Evolutionary conservation across 2,888 invertebrate genomes (phyloP).

Genomic region (Molanna angustata): DNA sequence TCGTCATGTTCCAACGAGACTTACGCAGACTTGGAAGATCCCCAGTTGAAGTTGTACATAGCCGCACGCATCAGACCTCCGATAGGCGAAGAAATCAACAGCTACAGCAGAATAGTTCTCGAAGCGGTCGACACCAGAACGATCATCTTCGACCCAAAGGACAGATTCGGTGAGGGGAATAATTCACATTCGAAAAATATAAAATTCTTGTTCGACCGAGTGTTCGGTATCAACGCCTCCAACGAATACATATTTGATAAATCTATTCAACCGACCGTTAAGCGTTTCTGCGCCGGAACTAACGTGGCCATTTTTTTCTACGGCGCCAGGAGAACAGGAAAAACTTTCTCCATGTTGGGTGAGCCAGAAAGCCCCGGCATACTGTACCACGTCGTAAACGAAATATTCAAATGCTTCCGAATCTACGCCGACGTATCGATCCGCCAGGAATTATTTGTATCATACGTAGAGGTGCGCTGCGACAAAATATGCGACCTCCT

Average conservation of each 20-base stretch:
- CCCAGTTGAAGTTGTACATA: neutral
- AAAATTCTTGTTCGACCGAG: neutral
- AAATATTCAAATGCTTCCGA: neutral
- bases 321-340: neutral
- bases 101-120: neutral
- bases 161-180: neutral
- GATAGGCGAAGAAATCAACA: neutral
- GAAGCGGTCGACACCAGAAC: neutral
- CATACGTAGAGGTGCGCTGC: neutral
- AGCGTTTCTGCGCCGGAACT: neutral
- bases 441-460: neutral
- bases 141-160: neutral
- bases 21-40: too few species aligned
- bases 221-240: neutral
- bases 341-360: neutral
- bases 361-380: neutral
- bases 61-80: neutral
- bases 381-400: neutral
- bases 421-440: too few species aligned
- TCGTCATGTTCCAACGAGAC: too few species aligned
- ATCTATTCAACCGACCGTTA: neutral
- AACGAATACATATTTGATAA: neutral
- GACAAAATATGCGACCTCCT: conserved; percentile 1
- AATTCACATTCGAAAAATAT: neutral
- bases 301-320: neutral